Percentiles rank a stretch among this genome's conserved stretches.
These are phyloP conservation scores for Lepidonotus clava DNA, from an alignment of 2,888 invertebrate genomes.

Conservation along the genomic window DNA sequence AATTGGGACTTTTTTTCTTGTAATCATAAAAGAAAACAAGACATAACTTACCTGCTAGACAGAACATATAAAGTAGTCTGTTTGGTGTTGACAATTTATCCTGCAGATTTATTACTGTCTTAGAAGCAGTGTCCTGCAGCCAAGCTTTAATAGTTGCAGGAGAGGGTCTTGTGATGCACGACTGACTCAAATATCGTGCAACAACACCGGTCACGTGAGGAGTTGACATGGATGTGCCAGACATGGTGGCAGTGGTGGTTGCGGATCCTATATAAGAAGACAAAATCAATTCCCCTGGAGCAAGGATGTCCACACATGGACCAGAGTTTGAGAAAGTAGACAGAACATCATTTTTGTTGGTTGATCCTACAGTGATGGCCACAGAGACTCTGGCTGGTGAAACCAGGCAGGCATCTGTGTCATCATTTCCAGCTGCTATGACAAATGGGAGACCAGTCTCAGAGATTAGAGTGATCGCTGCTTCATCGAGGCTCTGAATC, in stretches of 20 bases:
- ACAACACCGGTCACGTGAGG: slow-evolving; percentile 59
- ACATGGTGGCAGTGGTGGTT: background rate
- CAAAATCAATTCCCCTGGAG: slow-evolving; percentile 56
- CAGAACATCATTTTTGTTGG: slow-evolving; percentile 17
- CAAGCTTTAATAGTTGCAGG: slow-evolving; percentile 49
- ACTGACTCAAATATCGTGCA: slow-evolving; percentile 54
- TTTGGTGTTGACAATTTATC: slow-evolving; percentile 40
- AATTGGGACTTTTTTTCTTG: no score
- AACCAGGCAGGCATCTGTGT: slow-evolving; percentile 48
- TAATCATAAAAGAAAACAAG: background rate
- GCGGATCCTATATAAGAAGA: slow-evolving; percentile 47
- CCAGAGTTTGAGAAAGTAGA: slow-evolving; percentile 58
- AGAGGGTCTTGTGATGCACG: background rate
- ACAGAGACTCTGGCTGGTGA: slow-evolving; percentile 38
- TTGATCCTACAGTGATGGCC: slow-evolving; percentile 57
- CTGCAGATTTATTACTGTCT: background rate
- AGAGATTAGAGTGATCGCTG: slow-evolving; percentile 43
- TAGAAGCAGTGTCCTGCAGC: slow-evolving; percentile 43
- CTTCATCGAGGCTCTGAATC: slow-evolving; percentile 45
- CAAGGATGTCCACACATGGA: slow-evolving; percentile 60
- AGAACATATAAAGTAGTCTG: slow-evolving; percentile 40
- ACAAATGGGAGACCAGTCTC: slow-evolving; percentile 54
- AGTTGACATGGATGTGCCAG: slow-evolving; percentile 61
- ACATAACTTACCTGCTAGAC: slow-evolving; percentile 42
- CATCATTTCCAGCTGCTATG: slow-evolving; percentile 50